These are phyloP conservation scores for Zalophus californianus DNA, from an alignment of 2,797 vertebrate species.

Conservation along the genomic window DNA sequence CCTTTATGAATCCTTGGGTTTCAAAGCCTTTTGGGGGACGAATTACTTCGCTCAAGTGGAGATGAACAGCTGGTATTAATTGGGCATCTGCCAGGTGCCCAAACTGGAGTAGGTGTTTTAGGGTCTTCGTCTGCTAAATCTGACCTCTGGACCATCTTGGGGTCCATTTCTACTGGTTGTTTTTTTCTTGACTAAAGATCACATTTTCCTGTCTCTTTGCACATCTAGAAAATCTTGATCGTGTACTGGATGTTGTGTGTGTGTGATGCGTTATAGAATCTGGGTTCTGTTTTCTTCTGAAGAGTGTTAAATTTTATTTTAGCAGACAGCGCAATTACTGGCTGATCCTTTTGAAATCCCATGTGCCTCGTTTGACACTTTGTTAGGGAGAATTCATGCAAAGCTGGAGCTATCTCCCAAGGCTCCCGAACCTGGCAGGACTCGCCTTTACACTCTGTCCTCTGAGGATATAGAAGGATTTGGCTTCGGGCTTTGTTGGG, in stretches of 20 bases:
- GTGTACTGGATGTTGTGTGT: neutral
- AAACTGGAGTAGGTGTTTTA: neutral
- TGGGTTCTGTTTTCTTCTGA: slow-evolving; percentile 28
- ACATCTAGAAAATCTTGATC: neutral
- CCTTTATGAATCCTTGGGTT: neutral
- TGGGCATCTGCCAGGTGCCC: neutral
- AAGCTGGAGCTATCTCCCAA: neutral
- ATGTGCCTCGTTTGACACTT: neutral
- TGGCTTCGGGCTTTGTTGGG: neutral
- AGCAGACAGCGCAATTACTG: neutral
- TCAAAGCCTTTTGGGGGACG: neutral
- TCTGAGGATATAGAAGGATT: neutral
- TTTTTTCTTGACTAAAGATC: neutral
- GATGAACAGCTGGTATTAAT: neutral
- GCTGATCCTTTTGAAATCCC: neutral
- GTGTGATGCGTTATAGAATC: neutral
- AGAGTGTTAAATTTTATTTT: neutral
- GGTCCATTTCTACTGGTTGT: neutral
- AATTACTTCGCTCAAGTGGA: neutral
- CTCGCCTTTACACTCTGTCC: neutral
- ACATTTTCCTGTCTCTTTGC: neutral
- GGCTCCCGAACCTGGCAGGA: neutral
- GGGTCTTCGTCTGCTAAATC: neutral
- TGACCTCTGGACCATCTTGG: neutral
- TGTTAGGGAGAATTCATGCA: neutral